Evolutionary conservation across 2,113 vertebrate genomes (phyloP).

Genomic region (Mastomys natalensis): DNA sequence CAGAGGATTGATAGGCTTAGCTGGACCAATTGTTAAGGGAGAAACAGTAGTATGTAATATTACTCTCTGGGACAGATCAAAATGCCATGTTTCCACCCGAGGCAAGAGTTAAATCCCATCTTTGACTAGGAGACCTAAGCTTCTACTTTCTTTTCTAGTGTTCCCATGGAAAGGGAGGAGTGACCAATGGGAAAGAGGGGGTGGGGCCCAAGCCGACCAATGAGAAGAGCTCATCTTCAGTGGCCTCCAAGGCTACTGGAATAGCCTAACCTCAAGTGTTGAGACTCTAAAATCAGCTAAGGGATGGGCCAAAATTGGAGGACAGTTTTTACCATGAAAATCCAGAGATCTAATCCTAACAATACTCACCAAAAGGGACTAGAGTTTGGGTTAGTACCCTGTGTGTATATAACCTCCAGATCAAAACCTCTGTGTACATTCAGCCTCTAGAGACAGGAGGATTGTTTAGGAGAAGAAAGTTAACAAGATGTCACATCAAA

Average conservation of each 20-base stretch:
- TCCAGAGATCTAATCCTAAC: no score
- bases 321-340: neutral
- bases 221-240: neutral
- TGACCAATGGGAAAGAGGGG: no score
- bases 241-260: neutral
- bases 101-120: neutral
- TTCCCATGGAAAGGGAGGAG: neutral
- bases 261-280: neutral
- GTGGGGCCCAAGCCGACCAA: neutral
- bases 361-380: neutral
- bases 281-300: neutral
- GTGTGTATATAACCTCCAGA: no score
- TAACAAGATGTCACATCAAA: neutral
- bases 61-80: neutral
- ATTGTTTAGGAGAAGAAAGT: neutral
- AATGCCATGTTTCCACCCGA: neutral
- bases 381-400: no score
- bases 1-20: neutral
- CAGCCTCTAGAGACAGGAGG: neutral
- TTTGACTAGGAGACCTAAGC: neutral
- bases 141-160: neutral
- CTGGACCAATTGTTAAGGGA: neutral
- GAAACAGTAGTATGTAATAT: neutral
- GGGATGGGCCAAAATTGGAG: neutral
- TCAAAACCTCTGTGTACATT: no score